These are phyloP conservation scores for Stenodema calcarata DNA, from an alignment of 2,888 invertebrate species.

Conservation along the genomic window DNA sequence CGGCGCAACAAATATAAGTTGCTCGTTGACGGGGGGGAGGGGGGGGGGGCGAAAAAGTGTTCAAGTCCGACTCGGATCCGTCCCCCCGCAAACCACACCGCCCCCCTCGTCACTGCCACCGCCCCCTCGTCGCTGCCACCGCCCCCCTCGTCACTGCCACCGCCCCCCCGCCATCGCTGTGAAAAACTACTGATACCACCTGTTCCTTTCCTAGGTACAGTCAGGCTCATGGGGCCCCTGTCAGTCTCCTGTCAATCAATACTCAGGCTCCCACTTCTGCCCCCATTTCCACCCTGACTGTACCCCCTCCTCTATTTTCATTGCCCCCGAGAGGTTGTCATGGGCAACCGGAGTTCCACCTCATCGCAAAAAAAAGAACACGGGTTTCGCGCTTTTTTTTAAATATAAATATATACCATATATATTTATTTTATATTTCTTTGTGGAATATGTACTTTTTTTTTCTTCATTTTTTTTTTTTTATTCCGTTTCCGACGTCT, in stretches of 20 bases:
- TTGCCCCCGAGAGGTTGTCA: constrained; percentile 51
- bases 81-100: background rate
- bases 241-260: constrained; percentile 58
- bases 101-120: background rate
- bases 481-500: background rate
- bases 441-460: too few species aligned
- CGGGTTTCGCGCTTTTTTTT: background rate
- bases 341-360: constrained; percentile 52
- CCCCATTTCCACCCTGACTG: constrained; percentile 38
- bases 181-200: constrained; percentile 36
- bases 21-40: too few species aligned
- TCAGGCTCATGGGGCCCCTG: constrained; percentile 50
- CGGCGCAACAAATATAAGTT: too few species aligned
- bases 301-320: constrained; percentile 52
- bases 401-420: background rate
- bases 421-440: background rate
- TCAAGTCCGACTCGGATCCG: background rate
- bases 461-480: too few species aligned
- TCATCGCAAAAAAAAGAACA: constrained; percentile 42
- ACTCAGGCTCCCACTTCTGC: constrained; percentile 48
- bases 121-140: background rate
- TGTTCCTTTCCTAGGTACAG: constrained; percentile 49
- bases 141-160: background rate
- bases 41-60: background rate
- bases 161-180: background rate